A percentile compares a stretch with the other conserved stretches of the same genome.
phyloP scores from a whole-genome alignment of 2,888 invertebrate species.

The Philhelius pedissequus region DNA sequence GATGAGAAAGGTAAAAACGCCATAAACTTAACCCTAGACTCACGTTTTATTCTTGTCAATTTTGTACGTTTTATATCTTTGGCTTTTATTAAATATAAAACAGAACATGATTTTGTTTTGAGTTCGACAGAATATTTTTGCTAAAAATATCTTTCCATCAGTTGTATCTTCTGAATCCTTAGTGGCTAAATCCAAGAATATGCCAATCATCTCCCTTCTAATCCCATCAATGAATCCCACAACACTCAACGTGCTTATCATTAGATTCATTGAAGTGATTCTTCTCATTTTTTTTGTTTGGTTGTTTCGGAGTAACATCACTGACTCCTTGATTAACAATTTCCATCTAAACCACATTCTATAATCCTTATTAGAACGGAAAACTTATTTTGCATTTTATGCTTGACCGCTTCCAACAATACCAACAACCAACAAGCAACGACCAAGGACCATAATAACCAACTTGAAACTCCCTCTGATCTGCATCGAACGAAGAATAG shows the following conservation, averaged over 20 bases:
- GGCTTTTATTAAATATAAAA: neutral
- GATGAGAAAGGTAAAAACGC: too few relatives aligned
- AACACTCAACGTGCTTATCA: constrained; percentile 54
- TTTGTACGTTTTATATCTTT: too few relatives aligned
- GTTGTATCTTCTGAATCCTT: neutral
- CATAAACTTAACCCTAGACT: too few relatives aligned
- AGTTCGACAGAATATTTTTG: neutral
- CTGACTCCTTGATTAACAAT: neutral
- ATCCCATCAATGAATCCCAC: constrained; percentile 29
- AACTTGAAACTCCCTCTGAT: neutral
- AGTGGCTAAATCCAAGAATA: neutral
- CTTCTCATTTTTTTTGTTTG: neutral
- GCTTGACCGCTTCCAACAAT: constrained; percentile 13
- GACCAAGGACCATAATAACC: neutral
- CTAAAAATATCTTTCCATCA: neutral
- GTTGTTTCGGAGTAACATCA: neutral
- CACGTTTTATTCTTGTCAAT: too few relatives aligned
- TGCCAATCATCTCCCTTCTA: neutral
- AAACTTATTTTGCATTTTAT: constrained; percentile 6
- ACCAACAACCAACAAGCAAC: too few relatives aligned
- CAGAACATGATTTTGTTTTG: neutral
- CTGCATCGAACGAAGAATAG: neutral
- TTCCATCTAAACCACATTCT: neutral
- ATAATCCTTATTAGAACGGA: constrained; percentile 11
- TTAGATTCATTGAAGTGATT: constrained; percentile 45